phyloP scores from a whole-genome alignment of 2,797 vertebrate genomes.

The Spheniscus humboldti region DNA sequence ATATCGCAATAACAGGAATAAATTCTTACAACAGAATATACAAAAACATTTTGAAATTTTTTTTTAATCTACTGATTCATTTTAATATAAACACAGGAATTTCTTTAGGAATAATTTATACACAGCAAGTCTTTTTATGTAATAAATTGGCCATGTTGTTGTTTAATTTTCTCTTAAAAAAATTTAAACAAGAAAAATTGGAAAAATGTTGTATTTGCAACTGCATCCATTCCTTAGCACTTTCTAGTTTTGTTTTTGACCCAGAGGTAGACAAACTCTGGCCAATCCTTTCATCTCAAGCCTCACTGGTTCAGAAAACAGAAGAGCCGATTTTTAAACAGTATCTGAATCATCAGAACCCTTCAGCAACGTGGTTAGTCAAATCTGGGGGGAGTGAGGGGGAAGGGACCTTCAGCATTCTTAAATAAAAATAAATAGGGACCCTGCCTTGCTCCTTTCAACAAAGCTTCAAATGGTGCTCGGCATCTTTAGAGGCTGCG shows the following conservation, averaged over 20 bases:
- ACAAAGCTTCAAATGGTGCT: constrained; percentile 31
- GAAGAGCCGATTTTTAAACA: constrained; percentile 49
- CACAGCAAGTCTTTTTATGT: constrained; percentile 86
- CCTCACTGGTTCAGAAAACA: constrained; percentile 78
- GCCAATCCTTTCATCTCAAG: constrained; percentile 72
- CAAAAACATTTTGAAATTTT: constrained; percentile 87
- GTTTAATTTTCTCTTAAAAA: constrained; percentile 72
- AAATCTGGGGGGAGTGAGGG: not conserved
- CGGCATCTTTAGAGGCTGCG: not conserved
- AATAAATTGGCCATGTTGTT: constrained; percentile 87
- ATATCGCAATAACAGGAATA: constrained; percentile 89
- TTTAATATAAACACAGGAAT: constrained; percentile 90
- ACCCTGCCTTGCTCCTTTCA: constrained; percentile 27
- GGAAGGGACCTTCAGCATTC: constrained; percentile 7
- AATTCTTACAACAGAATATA: constrained; percentile 94
- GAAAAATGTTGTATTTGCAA: constrained; percentile 77
- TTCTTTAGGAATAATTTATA: constrained; percentile 93
- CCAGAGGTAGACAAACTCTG: constrained; percentile 81
- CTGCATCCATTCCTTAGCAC: constrained; percentile 80
- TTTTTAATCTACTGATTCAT: constrained; percentile 86
- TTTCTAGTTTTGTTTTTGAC: constrained; percentile 72
- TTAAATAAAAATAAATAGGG: constrained; percentile 69
- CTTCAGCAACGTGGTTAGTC: not conserved
- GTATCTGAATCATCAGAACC: not conserved
- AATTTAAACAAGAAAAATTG: constrained; percentile 77